Evolutionary conservation across 2,113 vertebrate genomes (phyloP), one percentile per base, ranked within the genome.

Genomic region (Hippocampus abdominalis): DNA sequence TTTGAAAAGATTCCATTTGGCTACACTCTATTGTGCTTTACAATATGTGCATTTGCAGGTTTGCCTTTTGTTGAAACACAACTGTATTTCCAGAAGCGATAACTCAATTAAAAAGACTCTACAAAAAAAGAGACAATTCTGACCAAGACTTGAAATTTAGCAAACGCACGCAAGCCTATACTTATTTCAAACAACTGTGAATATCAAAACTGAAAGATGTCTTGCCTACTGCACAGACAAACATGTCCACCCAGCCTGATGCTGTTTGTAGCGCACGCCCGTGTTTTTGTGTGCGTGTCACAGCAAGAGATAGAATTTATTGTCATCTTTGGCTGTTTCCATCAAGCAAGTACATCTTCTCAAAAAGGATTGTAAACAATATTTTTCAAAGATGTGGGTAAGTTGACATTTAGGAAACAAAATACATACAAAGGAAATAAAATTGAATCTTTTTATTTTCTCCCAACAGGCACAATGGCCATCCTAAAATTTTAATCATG

Each of bases 271-370:
- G 13, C 39, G 46, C 60, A 42, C 8, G 21, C 46, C 42, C 64
- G 54, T 48, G 66, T 66, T 61, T 71, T 54, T 67, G 51, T 29
- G 46, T 66, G 68, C 42, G 69, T 66, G 62, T 60, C 71, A 77
- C 20, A 66, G 73, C 36, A 75, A 69, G 39, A 82, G 70, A 85
- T 85, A 64, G 51, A 71, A 72, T 76, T 69, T 62, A 84, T 80
- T 86, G 81, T 86, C 74, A 65, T 73, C 5, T 27, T 60, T 66
- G 61, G 70, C 21, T 71, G 69, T 85, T 84, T 83, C 78, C 57
- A 67, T 80, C 65, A 80, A 40, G 18, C 32, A 81, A 77, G 73
- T 68, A 69, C 70, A 69, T 56, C 65, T 74, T 69, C 59, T 70
- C 48, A 73, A 68, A 68, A 70, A 80, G 57, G 66, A 64, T 60